Evolutionary conservation across 2,888 invertebrate genomes (phyloP), one percentile per base, ranked within the genome.

Genomic region (Schizotus pectinicornis): DNA sequence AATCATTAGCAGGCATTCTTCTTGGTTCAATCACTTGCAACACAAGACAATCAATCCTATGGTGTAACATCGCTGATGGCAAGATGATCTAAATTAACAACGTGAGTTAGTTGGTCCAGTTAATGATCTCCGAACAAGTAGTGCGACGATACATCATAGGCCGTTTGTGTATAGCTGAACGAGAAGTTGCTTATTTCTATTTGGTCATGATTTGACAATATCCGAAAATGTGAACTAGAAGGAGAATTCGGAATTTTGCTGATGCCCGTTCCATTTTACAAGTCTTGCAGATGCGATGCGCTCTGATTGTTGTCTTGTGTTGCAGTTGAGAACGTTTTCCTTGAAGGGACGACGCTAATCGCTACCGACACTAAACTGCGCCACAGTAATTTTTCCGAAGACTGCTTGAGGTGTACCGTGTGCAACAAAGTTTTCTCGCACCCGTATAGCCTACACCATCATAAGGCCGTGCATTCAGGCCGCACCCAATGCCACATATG

Each of bases 401-500:
- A 56, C 7, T 54, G 35, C 36, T 37, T 57, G 11, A 49, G 14
- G 8, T 61, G 61, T 12, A 5, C 49, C 37, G 35, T 59, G 8
- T 59, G 59, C 38, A 49, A 32, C 45, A 59, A 59, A 55, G 9
- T 59, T 7, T 59, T 59, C 62, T 62, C 63, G 1, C 74, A 74
- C 62, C 73, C 72, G 2, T 78, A 81, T 72, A 81, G 81, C 71
- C 77, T 82, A 75, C 80, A 80, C 72, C 81, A 81, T 69, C 82
- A 82, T 74, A 80, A 81, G 77, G 81, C 81, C 63, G 78, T 79
- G 71, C 82, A 82, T 74, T 77, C 79, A 63, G 82, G 82, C 41
- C 80, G 79, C 64, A 81, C 82, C 56, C 79, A 79, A 69, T 82
- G 82, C 69, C 77, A 77, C 52, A 76, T 81, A 59, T 82, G 82